phyloP scores from a whole-genome alignment of 2,113 vertebrate genomes.

The Oncorhynchus keta region DNA sequence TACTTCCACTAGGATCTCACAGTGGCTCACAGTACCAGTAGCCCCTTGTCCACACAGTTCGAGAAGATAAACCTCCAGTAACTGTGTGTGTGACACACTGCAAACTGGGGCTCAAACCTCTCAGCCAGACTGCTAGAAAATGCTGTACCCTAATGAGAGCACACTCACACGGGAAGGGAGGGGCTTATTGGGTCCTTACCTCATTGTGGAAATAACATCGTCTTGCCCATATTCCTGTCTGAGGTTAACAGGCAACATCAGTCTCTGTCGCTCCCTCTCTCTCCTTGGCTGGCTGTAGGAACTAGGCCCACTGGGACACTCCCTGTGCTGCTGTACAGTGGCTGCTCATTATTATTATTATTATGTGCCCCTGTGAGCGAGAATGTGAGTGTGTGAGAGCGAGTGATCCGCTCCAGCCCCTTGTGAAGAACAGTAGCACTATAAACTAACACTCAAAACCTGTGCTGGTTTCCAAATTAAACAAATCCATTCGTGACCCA shows the following conservation, averaged over 20 bases:
- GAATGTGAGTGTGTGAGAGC: neutral
- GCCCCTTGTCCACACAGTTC: neutral
- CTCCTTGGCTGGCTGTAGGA: constrained; percentile 26
- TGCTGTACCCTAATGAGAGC: constrained; percentile 18
- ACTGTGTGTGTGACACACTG: neutral
- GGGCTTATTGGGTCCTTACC: constrained; percentile 65
- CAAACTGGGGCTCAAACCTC: neutral
- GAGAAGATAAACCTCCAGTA: neutral
- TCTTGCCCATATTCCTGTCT: constrained; percentile 65
- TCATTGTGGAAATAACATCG: constrained; percentile 71
- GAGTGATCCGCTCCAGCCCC: neutral
- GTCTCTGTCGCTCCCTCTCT: constrained; percentile 39
- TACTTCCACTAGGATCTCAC: neutral
- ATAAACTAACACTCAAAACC: neutral
- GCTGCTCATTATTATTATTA: constrained; percentile 54
- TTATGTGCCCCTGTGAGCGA: constrained; percentile 17
- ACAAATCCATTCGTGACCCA: neutral
- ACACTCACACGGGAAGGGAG: constrained; percentile 28
- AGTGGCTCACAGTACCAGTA: neutral
- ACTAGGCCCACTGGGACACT: constrained; percentile 42
- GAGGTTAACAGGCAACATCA: constrained; percentile 63
- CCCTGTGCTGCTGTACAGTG: constrained; percentile 30
- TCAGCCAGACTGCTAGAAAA: constrained; percentile 17
- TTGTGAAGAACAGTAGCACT: neutral
- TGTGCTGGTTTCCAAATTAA: neutral